phyloP scores from a whole-genome alignment of 2,113 vertebrate species.

The Siphamia tubifer region DNA sequence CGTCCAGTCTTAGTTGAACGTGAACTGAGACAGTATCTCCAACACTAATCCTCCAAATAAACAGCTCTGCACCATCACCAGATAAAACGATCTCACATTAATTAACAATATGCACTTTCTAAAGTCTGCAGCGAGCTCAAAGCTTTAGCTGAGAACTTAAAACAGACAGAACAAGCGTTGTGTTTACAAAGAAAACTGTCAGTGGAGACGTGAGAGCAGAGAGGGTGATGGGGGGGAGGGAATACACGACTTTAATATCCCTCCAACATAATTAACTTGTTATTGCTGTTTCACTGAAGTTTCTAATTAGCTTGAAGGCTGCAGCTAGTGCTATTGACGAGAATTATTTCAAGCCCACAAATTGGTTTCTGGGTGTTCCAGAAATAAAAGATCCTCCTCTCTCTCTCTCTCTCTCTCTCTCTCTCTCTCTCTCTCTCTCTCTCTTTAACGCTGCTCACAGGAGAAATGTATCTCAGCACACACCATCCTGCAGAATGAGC shows the following conservation, averaged over 20 bases:
- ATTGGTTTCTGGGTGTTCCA: slow-evolving; percentile 57
- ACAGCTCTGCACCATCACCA: slow-evolving; percentile 18
- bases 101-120: slow-evolving; percentile 32
- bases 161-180: background rate
- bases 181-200: slow-evolving; percentile 26
- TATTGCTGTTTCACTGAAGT: slow-evolving; percentile 70
- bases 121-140: slow-evolving; percentile 10
- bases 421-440: no score
- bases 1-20: background rate
- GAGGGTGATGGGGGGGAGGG: slow-evolving; percentile 37
- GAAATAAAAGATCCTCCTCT: slow-evolving; percentile 38
- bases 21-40: background rate
- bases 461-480: slow-evolving; percentile 24
- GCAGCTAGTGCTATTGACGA: slow-evolving; percentile 51
- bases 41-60: slow-evolving; percentile 26
- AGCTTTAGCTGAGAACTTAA: background rate
- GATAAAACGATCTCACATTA: slow-evolving; percentile 19
- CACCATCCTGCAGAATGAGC: background rate
- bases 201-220: slow-evolving; percentile 31
- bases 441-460: slow-evolving; percentile 4
- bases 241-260: slow-evolving; percentile 65
- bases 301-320: slow-evolving; percentile 73
- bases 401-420: background rate
- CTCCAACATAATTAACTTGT: slow-evolving; percentile 73
- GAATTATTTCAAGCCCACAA: slow-evolving; percentile 61